Conservation (phyloP, 1,140 invertebrate genomes). For the Nebria ingens region DNA sequence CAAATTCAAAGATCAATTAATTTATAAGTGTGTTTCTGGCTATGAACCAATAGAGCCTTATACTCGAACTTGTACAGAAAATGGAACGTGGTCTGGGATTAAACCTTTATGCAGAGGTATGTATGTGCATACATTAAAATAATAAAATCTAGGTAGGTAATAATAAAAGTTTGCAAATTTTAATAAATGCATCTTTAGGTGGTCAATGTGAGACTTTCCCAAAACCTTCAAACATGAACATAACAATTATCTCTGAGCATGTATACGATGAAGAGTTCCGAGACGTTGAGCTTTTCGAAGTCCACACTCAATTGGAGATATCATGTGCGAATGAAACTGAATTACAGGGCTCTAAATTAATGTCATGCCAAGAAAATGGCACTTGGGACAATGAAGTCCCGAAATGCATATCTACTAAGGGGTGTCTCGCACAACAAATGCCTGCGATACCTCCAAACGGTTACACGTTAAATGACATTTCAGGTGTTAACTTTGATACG, state of each 20-base stretch:
- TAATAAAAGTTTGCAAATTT: neutral
- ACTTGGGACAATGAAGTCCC: slow-evolving; percentile 34
- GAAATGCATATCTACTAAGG: slow-evolving; percentile 24
- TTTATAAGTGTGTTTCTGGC: slow-evolving; percentile 41
- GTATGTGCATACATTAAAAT: too few relatives aligned
- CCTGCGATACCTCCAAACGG: slow-evolving; percentile 32
- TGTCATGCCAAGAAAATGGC: slow-evolving; percentile 39
- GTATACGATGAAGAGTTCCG: slow-evolving; percentile 17
- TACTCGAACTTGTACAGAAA: slow-evolving; percentile 36
- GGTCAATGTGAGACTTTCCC: slow-evolving; percentile 35
- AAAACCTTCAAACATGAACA: slow-evolving; percentile 33
- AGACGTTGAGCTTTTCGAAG: slow-evolving; percentile 12
- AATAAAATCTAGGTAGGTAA: too few relatives aligned
- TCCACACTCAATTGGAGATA: slow-evolving; percentile 39
- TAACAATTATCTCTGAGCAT: slow-evolving; percentile 24
- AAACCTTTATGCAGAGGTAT: slow-evolving; percentile 39
- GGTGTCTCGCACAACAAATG: slow-evolving; percentile 23
- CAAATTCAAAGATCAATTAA: slow-evolving; percentile 39
- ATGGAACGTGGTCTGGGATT: slow-evolving; percentile 41
- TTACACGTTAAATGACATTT: slow-evolving; percentile 28
- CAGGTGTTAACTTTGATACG: slow-evolving; percentile 21
- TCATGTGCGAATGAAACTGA: slow-evolving; percentile 35
- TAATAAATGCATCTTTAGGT: slow-evolving; percentile 13
- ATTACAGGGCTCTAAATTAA: slow-evolving; percentile 31
- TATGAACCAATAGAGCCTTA: slow-evolving; percentile 39